Base-by-base conservation (phyloP, 1,140 invertebrate species). In the Solen grandis region DNA sequence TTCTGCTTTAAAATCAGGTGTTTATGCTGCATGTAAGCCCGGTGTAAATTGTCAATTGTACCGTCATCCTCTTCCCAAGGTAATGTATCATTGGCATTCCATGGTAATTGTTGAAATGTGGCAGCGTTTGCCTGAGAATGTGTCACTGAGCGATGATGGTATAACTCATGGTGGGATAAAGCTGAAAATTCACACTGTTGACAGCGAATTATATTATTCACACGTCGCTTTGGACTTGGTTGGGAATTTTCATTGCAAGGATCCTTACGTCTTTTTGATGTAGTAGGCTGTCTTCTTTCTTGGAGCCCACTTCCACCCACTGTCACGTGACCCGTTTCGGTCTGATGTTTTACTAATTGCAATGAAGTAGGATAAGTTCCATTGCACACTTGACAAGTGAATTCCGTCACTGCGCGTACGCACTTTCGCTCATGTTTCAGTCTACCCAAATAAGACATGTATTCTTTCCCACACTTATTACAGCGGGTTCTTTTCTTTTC, bases 351-450 rank as follows among this genome's bases (percentile, higher is more conserved):
- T 4, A 63, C 31, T 2, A 63, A 10, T 10, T 63, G 4, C 3
- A 36, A 35, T 36, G 29, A 5, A 35, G 29, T 8, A n/a, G 35
- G 16, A 36, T 36, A 63, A 8, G 3, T 35, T 14, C 3, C 29
- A 2, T 35, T 33, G 22, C 60, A 63, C 5, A 63, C 33, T 5
- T 4, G 14, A 36, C 60, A 63, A 8, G 25, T 8, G 33, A 8
- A 63, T 1, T 1, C 25, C 5, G 60, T 36, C 5, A 10, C 19
- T 22, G 16, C 4, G 13, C 8, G 2, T 8, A 36, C 22, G 19
- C 60, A 63, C 31, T 29, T 36, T 63, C 31, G 25, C 22, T 63
- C 60, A n/a, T 63, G 60, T 36, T 22, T 63, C 2, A 63, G n/a
- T 35, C 60, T 35, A 2, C 31, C 29, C 22, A 63, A n/a, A 36